phyloP scores from a whole-genome alignment of 2,888 invertebrate species.

The Caenorhabditis sp. region DNA sequence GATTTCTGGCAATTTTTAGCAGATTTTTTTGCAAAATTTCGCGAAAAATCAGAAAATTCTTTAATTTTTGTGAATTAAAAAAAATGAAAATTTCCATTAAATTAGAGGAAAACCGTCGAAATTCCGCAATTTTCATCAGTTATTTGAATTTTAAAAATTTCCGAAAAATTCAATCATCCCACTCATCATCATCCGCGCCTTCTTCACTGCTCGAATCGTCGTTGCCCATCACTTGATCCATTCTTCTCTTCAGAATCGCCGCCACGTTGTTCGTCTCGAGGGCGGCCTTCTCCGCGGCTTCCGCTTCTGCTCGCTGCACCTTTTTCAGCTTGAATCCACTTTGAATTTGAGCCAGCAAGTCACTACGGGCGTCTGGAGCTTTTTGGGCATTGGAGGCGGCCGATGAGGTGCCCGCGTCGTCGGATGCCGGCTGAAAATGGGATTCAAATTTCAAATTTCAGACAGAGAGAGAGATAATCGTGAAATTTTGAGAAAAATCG shows the following conservation, averaged over 20 bases:
- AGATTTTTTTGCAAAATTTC: too few species aligned
- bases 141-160: not conserved
- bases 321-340: constrained; percentile 79
- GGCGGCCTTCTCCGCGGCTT: constrained; percentile 72
- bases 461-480: too few species aligned
- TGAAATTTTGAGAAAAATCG: too few species aligned
- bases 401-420: constrained; percentile 3
- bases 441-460: too few species aligned
- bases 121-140: too few species aligned
- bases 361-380: constrained; percentile 44
- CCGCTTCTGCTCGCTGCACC: constrained; percentile 72
- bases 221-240: constrained; percentile 79
- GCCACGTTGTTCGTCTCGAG: constrained; percentile 79
- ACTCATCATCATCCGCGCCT: constrained; percentile 75
- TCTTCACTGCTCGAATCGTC: constrained; percentile 71
- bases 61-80: too few species aligned
- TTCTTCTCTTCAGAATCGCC: constrained; percentile 79
- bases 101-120: not conserved
- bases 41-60: too few species aligned
- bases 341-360: constrained; percentile 80
- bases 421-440: constrained; percentile 19
- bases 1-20: too few species aligned
- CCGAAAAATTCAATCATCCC: constrained; percentile 77
- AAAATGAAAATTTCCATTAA: too few species aligned
- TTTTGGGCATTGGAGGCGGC: constrained; percentile 3